Evolutionary conservation across 2,113 vertebrate genomes (phyloP), one percentile per base, ranked within the genome.

Genomic region (Rhegmatorhina hoffmannsi): DNA sequence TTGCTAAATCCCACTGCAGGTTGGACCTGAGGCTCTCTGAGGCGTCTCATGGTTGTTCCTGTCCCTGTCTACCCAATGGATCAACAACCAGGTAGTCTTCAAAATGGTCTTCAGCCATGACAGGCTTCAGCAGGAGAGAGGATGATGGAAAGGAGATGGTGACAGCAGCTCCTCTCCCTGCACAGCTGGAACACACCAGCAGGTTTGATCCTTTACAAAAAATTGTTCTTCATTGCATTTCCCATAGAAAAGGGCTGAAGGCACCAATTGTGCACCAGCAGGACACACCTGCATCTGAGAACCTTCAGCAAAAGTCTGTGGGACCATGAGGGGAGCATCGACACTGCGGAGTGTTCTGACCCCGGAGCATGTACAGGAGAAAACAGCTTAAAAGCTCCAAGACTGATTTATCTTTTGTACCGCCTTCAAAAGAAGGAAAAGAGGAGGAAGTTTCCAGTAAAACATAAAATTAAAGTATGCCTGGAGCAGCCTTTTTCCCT

Each of bases 291-390:
- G 69, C 56, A 5, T 9, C 43, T 34, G 44, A 18, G 23, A 21
- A 8, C 18, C 29, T 3, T 15, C 73, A 59, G 10, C 50, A 58
- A 17, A 73, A 34, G 17, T n/a, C 11, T 7, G 49, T n/a, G 34
- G 34, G 29, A 29, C 73, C 47, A 49, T 3, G 2, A 64, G 46
- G 33, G 38, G n/a, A 66, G 4, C 20, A 36, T 17, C 40, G 25
- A 58, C 0, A 0, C 56, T 29, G 50, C 0, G 0, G 67, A 38
- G 34, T 10, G 2, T 13, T 49, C 81, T 52, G 36, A 24, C 53
- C 68, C 19, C 1, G 0, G 72, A 40, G 44, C 8, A 1, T 9
- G 46, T 44, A 28, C 0, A 1, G 13, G 26, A 69, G 20, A 56
- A 76, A 46, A 62, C 4, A 14, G 3, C 6, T 19, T 6, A 5